Evolutionary conservation across 2,113 vertebrate species (phyloP), one percentile per base, ranked within the genome.

Genomic region (Empidonax traillii): DNA sequence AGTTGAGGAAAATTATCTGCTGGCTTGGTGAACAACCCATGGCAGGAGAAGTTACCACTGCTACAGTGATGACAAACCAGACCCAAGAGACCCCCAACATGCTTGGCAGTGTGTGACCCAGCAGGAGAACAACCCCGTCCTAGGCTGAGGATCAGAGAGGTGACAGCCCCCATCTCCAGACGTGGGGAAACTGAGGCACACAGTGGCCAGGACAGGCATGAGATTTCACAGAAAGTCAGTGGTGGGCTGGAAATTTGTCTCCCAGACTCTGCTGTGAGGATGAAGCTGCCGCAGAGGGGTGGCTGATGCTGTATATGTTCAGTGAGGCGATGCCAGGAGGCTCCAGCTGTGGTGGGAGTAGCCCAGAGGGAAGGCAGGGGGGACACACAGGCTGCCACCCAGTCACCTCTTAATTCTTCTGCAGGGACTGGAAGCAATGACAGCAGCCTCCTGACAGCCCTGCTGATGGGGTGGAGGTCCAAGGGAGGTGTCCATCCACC

Each of bases 81-180:
- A 39, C 6, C 39, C 0, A 0, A 41, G 17, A 37, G 17, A 2
- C 47, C 44, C 31, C 0, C 0, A 2, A 2, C 8, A 25, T 6
- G 3, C 31, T 31, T 2, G 14, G 24, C 41, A 66, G 31, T 3
- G 14, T 1, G 8, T 33, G 67, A 47, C 66, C 23, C 8, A 80
- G 21, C 44, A 78, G 44, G 27, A 68, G 37, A 56, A 37, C 35
- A 35, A 81, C 24, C 39, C n/a, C 35, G 14, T 5, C 15, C 27
- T 4, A 16, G 43, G n/a, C 43, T 79, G 82, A 47, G 52, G 44
- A 51, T 16, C 78, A 28, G 0, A 39, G 39, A 17, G 27, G 44
- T 47, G 73, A 46, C 49, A 69, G 8, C 41, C 33, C 79, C 27
- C 43, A 44, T 14, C 31, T 62, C 28, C 33, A 30, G 2, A 28